A percentile compares a stretch with the other conserved stretches of the same genome.
Conservation (phyloP, 1,140 invertebrate genomes). For the Drosophila malerkotliana region DNA sequence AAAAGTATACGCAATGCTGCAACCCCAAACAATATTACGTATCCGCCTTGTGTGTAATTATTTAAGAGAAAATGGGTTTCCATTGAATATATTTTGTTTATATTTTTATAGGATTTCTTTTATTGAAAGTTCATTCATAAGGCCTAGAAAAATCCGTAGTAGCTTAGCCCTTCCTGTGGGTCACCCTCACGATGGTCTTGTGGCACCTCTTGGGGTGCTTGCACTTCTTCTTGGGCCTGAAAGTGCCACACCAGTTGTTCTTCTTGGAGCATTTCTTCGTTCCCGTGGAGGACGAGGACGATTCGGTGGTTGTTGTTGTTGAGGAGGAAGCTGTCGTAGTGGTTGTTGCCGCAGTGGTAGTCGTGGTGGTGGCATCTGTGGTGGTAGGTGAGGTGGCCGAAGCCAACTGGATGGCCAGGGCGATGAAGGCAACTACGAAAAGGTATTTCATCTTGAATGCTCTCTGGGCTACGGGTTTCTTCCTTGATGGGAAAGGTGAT, state of each 20-base stretch:
- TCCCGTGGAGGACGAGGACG: background rate
- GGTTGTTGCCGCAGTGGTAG: background rate
- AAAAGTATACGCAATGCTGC: too few species aligned
- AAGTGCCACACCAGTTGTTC: constrained; percentile 15
- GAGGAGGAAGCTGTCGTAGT: background rate
- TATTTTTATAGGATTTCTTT: too few species aligned
- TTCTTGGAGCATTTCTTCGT: background rate
- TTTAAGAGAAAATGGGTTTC: too few species aligned
- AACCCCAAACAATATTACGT: too few species aligned
- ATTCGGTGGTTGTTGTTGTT: constrained; percentile 1
- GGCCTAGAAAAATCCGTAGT: too few species aligned
- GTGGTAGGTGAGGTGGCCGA: background rate
- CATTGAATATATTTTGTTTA: too few species aligned
- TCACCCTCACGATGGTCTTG: constrained; percentile 5
- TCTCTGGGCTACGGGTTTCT: background rate
- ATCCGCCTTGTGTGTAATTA: too few species aligned
- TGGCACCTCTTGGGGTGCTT: constrained; percentile 7
- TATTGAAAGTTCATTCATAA: too few species aligned
- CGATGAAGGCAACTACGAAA: background rate
- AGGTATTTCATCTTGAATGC: constrained; percentile 15
- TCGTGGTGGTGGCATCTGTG: background rate
- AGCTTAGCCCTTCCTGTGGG: background rate
- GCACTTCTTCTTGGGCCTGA: background rate
- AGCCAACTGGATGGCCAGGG: constrained; percentile 11
- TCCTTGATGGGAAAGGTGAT: background rate